Evolutionary conservation across 1,140 invertebrate genomes (phyloP).

Genomic region (Drosophila pallidifrons): DNA sequence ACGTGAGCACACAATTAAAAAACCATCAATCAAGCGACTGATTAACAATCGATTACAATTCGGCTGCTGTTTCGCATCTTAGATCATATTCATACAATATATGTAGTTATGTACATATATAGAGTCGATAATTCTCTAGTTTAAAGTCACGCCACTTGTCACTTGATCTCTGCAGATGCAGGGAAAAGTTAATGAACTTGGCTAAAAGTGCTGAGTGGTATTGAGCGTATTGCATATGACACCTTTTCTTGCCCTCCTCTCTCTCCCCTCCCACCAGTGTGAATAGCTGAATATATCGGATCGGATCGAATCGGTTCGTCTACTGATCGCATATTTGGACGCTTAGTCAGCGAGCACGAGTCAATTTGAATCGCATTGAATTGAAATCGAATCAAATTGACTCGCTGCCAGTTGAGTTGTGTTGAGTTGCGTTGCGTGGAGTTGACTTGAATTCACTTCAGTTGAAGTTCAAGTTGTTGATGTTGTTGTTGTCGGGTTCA

Average conservation of each 20-base stretch:
- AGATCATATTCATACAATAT: neutral
- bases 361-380: neutral
- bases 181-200: conserved; percentile 72
- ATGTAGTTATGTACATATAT: no score
- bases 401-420: neutral
- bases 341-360: conserved; percentile 59
- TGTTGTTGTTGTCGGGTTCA: neutral
- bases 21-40: conserved; percentile 38
- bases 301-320: neutral
- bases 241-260: conserved; percentile 35
- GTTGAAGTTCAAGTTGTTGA: conserved; percentile 11
- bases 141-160: conserved; percentile 14
- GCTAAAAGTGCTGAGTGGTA: conserved; percentile 46
- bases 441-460: neutral
- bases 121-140: neutral
- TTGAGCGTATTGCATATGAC: conserved; percentile 36
- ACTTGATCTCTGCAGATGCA: conserved; percentile 28
- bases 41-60: conserved; percentile 19
- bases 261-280: neutral
- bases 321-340: conserved; percentile 43
- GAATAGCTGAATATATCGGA: neutral
- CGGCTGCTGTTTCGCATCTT: conserved; percentile 16
- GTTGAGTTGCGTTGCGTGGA: neutral
- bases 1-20: conserved; percentile 39
- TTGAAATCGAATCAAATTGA: neutral